Percentiles rank a stretch among this genome's conserved stretches.
phyloP scores from a whole-genome alignment of 1,140 invertebrate genomes.

The Leptopilina boulardi region DNA sequence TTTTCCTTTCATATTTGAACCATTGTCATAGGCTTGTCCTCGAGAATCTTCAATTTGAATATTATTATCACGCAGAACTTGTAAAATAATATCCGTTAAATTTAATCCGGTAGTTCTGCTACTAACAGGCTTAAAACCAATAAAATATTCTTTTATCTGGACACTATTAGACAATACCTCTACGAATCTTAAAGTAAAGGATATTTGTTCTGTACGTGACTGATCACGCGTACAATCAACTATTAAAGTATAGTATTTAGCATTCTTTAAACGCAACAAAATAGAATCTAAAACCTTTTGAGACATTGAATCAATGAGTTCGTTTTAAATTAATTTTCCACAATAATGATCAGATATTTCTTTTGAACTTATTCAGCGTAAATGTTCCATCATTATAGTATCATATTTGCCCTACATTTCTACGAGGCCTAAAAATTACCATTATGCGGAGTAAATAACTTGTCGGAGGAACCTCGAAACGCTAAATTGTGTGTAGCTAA shows the following conservation, averaged over 20 bases:
- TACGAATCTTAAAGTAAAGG: slow-evolving; percentile 4
- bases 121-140: background rate
- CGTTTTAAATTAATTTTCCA: slow-evolving; percentile 42
- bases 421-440: slow-evolving; percentile 45
- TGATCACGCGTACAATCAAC: background rate
- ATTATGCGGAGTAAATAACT: slow-evolving; percentile 45
- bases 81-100: background rate
- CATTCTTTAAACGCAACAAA: slow-evolving; percentile 20
- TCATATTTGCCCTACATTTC: slow-evolving; percentile 46
- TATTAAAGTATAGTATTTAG: slow-evolving; percentile 33
- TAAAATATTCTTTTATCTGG: background rate
- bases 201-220: background rate
- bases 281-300: slow-evolving; percentile 34
- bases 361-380: slow-evolving; percentile 21
- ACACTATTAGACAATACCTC: background rate
- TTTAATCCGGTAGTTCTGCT: background rate
- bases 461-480: slow-evolving; percentile 44
- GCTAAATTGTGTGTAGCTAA: slow-evolving; percentile 45
- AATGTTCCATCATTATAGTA: slow-evolving; percentile 40
- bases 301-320: slow-evolving; percentile 42
- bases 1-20: background rate
- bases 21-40: background rate
- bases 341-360: slow-evolving; percentile 42
- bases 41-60: slow-evolving; percentile 6
- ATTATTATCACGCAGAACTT: background rate